phyloP scores from a whole-genome alignment of 2,113 vertebrate genomes.

The Tamias sibiricus region DNA sequence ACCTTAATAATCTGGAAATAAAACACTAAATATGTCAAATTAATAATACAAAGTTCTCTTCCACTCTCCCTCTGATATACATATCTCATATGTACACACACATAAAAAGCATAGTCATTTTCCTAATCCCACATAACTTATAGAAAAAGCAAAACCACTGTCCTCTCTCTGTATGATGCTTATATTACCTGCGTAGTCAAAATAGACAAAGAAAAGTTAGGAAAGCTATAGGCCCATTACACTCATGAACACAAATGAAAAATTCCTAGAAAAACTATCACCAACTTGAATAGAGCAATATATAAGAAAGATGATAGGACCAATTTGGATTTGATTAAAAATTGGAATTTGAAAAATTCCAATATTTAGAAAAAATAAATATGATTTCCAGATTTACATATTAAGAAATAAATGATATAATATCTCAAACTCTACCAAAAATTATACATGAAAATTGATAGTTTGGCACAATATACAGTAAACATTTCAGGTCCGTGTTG shows the following conservation, averaged over 20 bases:
- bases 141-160: background rate
- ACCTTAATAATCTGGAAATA: background rate
- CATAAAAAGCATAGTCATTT: background rate
- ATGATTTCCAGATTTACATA: background rate
- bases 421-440: background rate
- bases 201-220: background rate
- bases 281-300: background rate
- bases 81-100: background rate
- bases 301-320: background rate
- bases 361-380: background rate
- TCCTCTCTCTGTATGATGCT: background rate
- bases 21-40: background rate
- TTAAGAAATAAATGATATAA: background rate
- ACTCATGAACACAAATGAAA: background rate
- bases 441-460: background rate
- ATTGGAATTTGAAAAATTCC: background rate
- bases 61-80: accelerated
- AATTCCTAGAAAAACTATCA: background rate
- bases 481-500: background rate
- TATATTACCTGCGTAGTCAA: background rate
- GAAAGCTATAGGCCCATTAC: background rate
- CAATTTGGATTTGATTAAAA: background rate
- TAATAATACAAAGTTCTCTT: background rate
- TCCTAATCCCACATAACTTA: background rate
- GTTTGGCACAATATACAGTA: background rate